Evolutionary conservation across 2,888 invertebrate genomes (phyloP).

Genomic region (Heliothis peltigera): DNA sequence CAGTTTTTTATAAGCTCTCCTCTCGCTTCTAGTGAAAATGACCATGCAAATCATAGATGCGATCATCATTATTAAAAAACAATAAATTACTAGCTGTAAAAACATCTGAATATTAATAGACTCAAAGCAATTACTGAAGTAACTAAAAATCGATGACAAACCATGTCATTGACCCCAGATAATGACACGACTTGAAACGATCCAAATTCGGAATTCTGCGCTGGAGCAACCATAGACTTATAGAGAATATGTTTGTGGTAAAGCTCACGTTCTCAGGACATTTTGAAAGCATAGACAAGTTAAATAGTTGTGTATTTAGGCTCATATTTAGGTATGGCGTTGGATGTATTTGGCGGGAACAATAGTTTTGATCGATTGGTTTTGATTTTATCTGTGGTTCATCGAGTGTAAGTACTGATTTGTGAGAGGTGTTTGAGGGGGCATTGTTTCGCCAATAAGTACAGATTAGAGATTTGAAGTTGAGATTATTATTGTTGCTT

Average conservation of each 20-base stretch:
- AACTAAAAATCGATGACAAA: constrained; percentile 49
- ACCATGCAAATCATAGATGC: constrained; percentile 8
- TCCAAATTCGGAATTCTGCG: constrained; percentile 55
- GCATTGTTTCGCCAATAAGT: constrained; percentile 43
- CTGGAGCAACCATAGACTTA: constrained; percentile 45
- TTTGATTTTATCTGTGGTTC: constrained; percentile 51
- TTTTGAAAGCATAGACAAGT: constrained; percentile 45
- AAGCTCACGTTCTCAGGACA: constrained; percentile 56
- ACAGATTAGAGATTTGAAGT: constrained; percentile 38
- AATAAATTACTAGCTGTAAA: constrained; percentile 31
- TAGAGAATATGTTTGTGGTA: constrained; percentile 53
- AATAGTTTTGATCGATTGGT: constrained; percentile 49
- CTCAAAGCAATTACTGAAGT: constrained; percentile 30
- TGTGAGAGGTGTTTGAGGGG: constrained; percentile 37
- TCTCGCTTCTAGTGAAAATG: constrained; percentile 4
- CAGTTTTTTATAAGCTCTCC: background rate
- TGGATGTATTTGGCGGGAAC: constrained; percentile 40
- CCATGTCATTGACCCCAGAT: constrained; percentile 55
- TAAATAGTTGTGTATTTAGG: constrained; percentile 19
- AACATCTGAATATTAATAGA: constrained; percentile 20
- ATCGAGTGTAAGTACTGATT: constrained; percentile 44
- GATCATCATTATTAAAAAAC: constrained; percentile 27
- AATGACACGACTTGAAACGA: constrained; percentile 55
- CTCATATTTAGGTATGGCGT: constrained; percentile 33
- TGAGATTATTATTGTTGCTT: constrained; percentile 37